These are phyloP conservation scores for Chaetophractus vellerosus DNA, from an alignment of 2,797 vertebrate genomes.

Conservation along the genomic window DNA sequence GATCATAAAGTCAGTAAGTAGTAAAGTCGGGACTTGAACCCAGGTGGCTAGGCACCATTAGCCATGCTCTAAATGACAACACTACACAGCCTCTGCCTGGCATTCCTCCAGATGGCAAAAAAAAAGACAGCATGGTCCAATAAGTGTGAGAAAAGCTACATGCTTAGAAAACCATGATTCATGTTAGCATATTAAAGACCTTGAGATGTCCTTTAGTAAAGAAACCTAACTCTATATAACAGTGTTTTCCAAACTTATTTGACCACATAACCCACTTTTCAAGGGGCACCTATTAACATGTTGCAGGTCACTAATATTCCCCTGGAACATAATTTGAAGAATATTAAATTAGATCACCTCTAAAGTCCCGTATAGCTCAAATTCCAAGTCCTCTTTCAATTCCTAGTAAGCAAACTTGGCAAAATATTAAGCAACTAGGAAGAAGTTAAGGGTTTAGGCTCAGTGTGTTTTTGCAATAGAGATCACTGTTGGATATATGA, in stretches of 20 bases:
- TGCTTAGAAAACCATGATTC: neutral
- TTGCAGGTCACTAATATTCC: neutral
- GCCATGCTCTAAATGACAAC: neutral
- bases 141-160: neutral
- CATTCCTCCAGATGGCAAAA: neutral
- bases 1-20: neutral
- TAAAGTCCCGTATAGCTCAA: neutral
- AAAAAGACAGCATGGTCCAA: neutral
- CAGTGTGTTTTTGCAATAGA: slow-evolving; percentile 11
- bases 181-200: neutral
- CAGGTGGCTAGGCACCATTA: neutral
- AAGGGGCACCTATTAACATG: neutral
- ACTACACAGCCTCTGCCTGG: neutral
- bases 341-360: slow-evolving; percentile 23
- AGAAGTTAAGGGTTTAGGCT: slow-evolving; percentile 47
- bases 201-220: neutral
- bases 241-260: neutral
- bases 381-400: slow-evolving; percentile 59
- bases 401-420: slow-evolving; percentile 63
- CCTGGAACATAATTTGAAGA: slow-evolving; percentile 24
- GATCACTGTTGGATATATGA: slow-evolving; percentile 36
- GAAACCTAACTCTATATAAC: neutral
- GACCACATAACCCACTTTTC: slow-evolving; percentile 56
- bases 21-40: slow-evolving; percentile 9
- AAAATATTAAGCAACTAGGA: slow-evolving; percentile 54